Evolutionary conservation across 2,113 vertebrate species (phyloP).

Genomic region (Eretmochelys imbricata): DNA sequence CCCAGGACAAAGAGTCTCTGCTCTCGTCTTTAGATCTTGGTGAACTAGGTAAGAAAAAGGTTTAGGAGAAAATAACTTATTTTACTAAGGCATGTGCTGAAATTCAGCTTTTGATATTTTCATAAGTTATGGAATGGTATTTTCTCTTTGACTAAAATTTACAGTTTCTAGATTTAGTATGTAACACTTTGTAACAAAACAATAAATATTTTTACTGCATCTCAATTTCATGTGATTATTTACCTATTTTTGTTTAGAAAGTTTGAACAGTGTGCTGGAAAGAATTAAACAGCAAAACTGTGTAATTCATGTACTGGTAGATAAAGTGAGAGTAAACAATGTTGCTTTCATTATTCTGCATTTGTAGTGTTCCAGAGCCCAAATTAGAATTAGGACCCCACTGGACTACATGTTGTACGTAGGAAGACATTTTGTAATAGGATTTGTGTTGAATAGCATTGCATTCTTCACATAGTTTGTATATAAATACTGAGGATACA

Average conservation of each 20-base stretch:
- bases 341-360: background rate
- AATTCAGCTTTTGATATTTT: slow-evolving; percentile 37
- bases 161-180: slow-evolving; percentile 62
- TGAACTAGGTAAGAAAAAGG: background rate
- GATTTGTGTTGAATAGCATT: background rate
- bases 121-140: slow-evolving; percentile 47
- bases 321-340: background rate
- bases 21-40: background rate
- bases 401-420: background rate
- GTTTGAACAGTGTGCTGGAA: rapidly evolving
- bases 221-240: background rate
- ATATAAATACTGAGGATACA: background rate
- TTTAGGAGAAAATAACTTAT: slow-evolving; percentile 25
- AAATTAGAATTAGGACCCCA: background rate
- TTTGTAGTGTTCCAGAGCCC: background rate
- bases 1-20: slow-evolving; percentile 5
- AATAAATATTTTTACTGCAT: slow-evolving; percentile 43
- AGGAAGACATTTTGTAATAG: background rate
- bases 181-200: slow-evolving; percentile 70
- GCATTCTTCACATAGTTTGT: background rate
- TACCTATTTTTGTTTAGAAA: background rate
- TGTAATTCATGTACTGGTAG: background rate
- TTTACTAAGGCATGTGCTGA: slow-evolving; percentile 28
- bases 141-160: slow-evolving; percentile 57
- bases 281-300: background rate